A percentile compares a stretch with the other conserved stretches of the same genome.
Evolutionary conservation across 1,140 invertebrate genomes (phyloP).

Genomic region (Monomorium pharaonis): DNA sequence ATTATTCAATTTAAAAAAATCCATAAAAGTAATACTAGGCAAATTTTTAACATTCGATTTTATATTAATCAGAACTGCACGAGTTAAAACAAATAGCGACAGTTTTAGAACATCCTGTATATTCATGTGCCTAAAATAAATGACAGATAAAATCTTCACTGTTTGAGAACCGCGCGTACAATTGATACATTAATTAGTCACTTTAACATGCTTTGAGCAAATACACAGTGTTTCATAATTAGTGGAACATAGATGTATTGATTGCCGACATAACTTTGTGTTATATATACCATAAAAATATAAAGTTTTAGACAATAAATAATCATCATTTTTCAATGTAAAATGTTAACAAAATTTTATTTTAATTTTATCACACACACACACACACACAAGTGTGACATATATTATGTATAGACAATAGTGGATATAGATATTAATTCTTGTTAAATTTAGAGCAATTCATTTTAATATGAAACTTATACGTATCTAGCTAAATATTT

Average conservation of each 20-base stretch:
- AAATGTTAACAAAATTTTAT: neutral
- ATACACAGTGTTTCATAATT: neutral
- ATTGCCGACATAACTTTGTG: neutral
- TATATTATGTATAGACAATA: no score
- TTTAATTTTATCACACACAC: slow-evolving; percentile 1
- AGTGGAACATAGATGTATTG: neutral
- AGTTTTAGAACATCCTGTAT: neutral
- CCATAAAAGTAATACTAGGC: neutral
- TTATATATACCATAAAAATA: neutral
- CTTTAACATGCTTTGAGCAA: neutral
- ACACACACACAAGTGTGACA: no score
- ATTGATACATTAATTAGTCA: slow-evolving; percentile 21
- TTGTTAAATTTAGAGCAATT: no score
- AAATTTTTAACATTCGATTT: neutral
- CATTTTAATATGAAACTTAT: no score
- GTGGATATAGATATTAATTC: no score
- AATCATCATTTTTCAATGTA: neutral
- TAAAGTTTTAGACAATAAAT: neutral
- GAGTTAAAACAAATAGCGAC: neutral
- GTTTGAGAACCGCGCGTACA: neutral
- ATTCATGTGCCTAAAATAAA: slow-evolving; percentile 4
- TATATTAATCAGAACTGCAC: neutral
- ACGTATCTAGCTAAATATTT: no score
- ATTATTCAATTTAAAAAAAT: neutral
- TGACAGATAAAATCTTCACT: neutral